These are phyloP conservation scores for Montipora efflorescens DNA, from an alignment of 64 coral and sea anemone genomes.

Conservation along the genomic window DNA sequence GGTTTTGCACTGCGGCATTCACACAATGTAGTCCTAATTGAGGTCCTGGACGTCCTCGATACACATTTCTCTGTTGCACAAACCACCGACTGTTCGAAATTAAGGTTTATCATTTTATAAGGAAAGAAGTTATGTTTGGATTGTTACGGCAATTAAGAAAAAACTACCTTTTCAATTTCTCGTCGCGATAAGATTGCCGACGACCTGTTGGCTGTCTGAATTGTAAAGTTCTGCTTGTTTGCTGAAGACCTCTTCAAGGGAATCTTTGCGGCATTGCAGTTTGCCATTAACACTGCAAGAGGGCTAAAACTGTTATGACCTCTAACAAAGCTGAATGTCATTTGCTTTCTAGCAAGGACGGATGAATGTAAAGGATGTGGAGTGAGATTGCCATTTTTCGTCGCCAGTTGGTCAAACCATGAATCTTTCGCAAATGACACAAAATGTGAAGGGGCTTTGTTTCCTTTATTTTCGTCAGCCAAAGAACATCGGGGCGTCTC, in stretches of 20 bases:
- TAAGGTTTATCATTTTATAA: too few relatives aligned
- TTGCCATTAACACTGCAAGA: constrained; percentile 28
- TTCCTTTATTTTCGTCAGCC: not conserved
- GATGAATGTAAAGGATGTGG: not conserved
- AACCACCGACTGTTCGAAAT: too few relatives aligned
- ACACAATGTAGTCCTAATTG: too few relatives aligned
- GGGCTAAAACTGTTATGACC: constrained; percentile 1
- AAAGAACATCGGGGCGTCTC: not conserved
- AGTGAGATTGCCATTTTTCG: not conserved
- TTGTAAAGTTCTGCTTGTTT: not conserved
- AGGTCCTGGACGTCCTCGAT: too few relatives aligned
- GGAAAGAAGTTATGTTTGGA: too few relatives aligned
- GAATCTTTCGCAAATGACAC: not conserved
- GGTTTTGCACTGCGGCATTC: too few relatives aligned
- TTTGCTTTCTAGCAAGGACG: not conserved
- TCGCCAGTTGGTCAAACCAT: constrained; percentile 22
- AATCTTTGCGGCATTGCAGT: not conserved
- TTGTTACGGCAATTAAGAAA: too few relatives aligned
- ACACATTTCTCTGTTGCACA: too few relatives aligned
- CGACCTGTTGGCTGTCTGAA: constrained; percentile 14
- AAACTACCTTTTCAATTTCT: constrained; percentile 21
- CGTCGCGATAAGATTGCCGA: constrained; percentile 33
- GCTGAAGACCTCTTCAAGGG: not conserved
- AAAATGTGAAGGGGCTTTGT: not conserved
- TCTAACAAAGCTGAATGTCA: constrained; percentile 1